phyloP scores from a whole-genome alignment of 1,140 invertebrate species.

The Hyposmocoma kahamanoa region DNA sequence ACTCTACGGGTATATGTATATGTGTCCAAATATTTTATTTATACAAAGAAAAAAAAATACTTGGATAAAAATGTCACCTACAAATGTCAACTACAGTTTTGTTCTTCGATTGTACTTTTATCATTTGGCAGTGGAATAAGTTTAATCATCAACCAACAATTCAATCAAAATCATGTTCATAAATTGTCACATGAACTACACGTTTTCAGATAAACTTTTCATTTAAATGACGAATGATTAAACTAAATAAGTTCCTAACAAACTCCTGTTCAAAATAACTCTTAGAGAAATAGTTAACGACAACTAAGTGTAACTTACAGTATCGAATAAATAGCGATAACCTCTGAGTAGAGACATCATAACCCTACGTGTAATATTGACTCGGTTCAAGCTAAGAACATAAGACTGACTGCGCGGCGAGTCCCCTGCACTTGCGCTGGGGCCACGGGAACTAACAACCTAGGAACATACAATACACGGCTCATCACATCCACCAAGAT shows the following conservation, averaged over 20 bases:
- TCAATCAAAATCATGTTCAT: constrained; percentile 21
- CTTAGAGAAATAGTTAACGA: constrained; percentile 22
- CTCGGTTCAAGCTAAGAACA: constrained; percentile 47
- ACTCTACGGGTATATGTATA: constrained; percentile 1
- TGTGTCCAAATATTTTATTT: neutral
- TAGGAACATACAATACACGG: constrained; percentile 48
- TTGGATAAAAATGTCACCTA: constrained; percentile 9
- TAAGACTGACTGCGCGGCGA: constrained; percentile 52
- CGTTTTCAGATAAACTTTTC: constrained; percentile 21
- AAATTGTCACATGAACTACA: constrained; percentile 18
- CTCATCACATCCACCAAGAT: constrained; percentile 60
- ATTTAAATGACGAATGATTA: constrained; percentile 19
- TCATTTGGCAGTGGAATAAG: constrained; percentile 57
- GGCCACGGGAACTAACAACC: constrained; percentile 35
- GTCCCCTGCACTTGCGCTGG: constrained; percentile 8
- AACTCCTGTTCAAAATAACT: constrained; percentile 41
- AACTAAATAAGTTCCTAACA: constrained; percentile 12
- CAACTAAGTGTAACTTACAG: constrained; percentile 36
- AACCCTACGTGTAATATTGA: constrained; percentile 32
- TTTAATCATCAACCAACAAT: constrained; percentile 30
- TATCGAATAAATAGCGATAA: constrained; percentile 58
- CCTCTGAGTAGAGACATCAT: constrained; percentile 31
- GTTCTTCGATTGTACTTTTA: constrained; percentile 54
- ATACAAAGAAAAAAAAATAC: constrained; percentile 1
- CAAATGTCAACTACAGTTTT: constrained; percentile 30